Conservation (phyloP, 2,888 invertebrate species). For the Mechanitis messenoides region DNA sequence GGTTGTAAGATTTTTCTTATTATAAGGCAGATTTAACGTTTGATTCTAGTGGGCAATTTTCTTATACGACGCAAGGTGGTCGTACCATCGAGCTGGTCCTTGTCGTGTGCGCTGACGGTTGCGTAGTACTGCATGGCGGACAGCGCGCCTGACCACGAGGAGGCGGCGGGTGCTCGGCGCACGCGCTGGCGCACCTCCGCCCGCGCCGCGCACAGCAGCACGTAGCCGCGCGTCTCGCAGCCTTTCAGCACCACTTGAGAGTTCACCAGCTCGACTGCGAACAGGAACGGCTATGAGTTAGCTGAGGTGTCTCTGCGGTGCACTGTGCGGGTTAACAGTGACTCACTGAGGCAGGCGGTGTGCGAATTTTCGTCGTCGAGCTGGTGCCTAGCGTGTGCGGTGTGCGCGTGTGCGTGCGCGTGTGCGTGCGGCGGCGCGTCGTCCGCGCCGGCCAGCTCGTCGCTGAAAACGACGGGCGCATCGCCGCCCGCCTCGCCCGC, state of each 20-base stretch:
- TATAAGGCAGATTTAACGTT: too few species aligned
- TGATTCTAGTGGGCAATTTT: too few species aligned
- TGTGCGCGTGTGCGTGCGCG: constrained; percentile 43
- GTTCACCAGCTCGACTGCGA: constrained; percentile 89
- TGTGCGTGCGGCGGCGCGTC: constrained; percentile 73
- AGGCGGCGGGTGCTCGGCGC: constrained; percentile 89
- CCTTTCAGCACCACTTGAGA: constrained; percentile 96
- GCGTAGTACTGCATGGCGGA: constrained; percentile 99
- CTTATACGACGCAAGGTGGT: background rate
- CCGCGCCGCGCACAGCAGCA: constrained; percentile 96
- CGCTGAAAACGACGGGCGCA: constrained; percentile 90
- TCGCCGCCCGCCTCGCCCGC: constrained; percentile 89
- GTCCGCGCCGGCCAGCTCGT: constrained; percentile 84
- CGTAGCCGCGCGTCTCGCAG: constrained; percentile 97
- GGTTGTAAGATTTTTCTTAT: too few species aligned
- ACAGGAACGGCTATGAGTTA: background rate
- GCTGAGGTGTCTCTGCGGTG: too few species aligned
- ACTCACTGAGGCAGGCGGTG: constrained; percentile 93
- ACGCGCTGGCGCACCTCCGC: constrained; percentile 94
- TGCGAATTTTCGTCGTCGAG: constrained; percentile 94
- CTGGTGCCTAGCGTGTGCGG: constrained; percentile 80
- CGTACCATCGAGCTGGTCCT: constrained; percentile 78
- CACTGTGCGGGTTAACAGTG: too few species aligned
- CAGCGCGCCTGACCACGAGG: constrained; percentile 95
- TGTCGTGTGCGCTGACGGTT: constrained; percentile 90